Percentiles rank a stretch among this genome's conserved stretches.
Conservation (phyloP, 2,797 vertebrate genomes). For the Amphiprion clarkii region DNA sequence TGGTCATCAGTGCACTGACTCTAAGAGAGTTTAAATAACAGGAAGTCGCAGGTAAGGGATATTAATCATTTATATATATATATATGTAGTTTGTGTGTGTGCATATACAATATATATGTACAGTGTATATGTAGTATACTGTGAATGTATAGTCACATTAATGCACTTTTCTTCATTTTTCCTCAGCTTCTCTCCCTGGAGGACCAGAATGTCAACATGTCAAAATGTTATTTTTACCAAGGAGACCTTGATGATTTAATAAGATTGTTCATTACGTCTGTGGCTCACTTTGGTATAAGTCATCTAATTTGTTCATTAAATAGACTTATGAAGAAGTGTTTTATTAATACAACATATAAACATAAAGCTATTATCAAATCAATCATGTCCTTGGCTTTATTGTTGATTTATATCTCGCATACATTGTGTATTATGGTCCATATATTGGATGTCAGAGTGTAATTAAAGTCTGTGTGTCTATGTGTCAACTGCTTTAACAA, state of each 20-base stretch:
- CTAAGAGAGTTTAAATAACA: constrained; percentile 26
- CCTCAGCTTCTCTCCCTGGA: constrained; percentile 16
- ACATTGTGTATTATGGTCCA: not conserved
- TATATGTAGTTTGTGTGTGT: no score
- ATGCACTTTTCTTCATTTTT: not conserved
- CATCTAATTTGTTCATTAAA: not conserved
- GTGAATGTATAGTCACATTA: not conserved
- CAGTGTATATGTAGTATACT: no score
- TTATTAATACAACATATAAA: not conserved
- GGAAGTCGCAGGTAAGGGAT: constrained; percentile 21
- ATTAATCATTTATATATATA: no score
- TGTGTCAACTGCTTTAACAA: not conserved
- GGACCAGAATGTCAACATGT: not conserved
- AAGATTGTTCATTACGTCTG: not conserved
- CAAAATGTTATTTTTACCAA: constrained; percentile 5
- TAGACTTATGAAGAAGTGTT: no score
- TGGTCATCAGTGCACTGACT: constrained; percentile 42
- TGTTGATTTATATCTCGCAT: not conserved
- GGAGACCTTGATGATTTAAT: not conserved
- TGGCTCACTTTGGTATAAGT: not conserved
- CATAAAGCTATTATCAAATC: no score
- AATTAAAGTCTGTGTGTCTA: not conserved
- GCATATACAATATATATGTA: not conserved
- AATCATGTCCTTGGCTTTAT: not conserved
- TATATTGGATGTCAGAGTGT: not conserved